These are phyloP conservation scores for Gari tellinella DNA, from an alignment of 2,888 invertebrate species.

Conservation along the genomic window DNA sequence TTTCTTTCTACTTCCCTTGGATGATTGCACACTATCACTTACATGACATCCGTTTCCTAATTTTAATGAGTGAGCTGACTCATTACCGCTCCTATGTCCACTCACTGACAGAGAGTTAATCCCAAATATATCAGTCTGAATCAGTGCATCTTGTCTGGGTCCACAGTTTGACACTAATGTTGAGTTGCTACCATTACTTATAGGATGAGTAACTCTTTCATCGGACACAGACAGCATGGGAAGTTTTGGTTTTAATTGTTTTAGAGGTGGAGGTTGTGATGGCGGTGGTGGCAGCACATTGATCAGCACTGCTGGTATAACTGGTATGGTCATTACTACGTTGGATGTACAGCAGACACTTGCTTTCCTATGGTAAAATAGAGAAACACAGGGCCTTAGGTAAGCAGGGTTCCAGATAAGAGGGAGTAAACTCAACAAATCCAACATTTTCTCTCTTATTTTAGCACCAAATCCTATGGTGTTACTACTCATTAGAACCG, in stretches of 20 bases:
- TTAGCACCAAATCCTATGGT: too few relatives aligned
- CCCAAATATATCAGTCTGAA: conserved; percentile 64
- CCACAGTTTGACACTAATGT: background rate
- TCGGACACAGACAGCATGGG: background rate
- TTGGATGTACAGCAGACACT: too few relatives aligned
- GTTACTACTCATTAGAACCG: too few relatives aligned
- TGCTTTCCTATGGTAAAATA: too few relatives aligned
- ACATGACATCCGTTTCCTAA: too few relatives aligned
- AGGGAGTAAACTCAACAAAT: too few relatives aligned
- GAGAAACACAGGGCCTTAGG: too few relatives aligned
- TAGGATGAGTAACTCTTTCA: background rate
- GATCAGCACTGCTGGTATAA: conserved; percentile 22
- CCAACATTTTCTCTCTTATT: too few relatives aligned
- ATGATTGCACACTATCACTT: too few relatives aligned
- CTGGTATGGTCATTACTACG: background rate
- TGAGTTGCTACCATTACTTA: background rate
- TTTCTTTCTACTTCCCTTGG: too few relatives aligned
- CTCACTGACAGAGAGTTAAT: conserved; percentile 38
- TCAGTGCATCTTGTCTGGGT: conserved; percentile 36
- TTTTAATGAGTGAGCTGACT: too few relatives aligned
- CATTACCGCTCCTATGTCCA: background rate
- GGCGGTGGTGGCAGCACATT: conserved; percentile 14
- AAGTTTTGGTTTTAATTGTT: conserved; percentile 27
- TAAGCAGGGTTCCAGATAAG: too few relatives aligned
- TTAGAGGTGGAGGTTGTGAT: conserved; percentile 1